phyloP scores from a whole-genome alignment of 2,797 vertebrate species.

The Galagoides demidoff region DNA sequence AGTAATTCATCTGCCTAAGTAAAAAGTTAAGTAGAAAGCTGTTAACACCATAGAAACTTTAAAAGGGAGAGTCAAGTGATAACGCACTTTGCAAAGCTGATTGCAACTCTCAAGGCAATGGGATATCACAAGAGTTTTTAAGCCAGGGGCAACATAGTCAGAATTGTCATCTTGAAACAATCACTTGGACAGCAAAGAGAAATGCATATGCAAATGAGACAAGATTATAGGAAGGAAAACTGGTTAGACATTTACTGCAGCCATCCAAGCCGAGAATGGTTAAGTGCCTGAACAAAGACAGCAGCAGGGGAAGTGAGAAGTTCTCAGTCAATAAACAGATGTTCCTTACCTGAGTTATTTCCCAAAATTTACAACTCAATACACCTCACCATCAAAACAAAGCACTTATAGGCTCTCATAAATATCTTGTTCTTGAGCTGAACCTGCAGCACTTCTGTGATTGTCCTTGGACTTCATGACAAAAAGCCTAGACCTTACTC shows the following conservation, averaged over 20 bases:
- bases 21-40: background rate
- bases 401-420: background rate
- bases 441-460: constrained; percentile 4
- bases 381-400: constrained; percentile 20
- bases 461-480: constrained; percentile 31
- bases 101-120: background rate
- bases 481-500: background rate
- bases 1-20: background rate
- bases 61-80: background rate
- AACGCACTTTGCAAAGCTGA: background rate
- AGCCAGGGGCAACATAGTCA: background rate
- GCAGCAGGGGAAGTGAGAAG: background rate
- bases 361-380: constrained; percentile 61
- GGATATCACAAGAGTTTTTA: background rate
- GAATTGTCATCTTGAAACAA: background rate
- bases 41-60: background rate
- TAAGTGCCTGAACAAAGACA: background rate
- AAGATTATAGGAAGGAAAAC: background rate
- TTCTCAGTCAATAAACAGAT: constrained; percentile 29
- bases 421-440: constrained; percentile 12
- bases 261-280: background rate
- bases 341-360: constrained; percentile 46
- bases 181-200: background rate
- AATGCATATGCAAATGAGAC: background rate
- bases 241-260: background rate